Evolutionary conservation across 2,797 vertebrate genomes (phyloP).

Genomic region (Crypturellus tataupa): DNA sequence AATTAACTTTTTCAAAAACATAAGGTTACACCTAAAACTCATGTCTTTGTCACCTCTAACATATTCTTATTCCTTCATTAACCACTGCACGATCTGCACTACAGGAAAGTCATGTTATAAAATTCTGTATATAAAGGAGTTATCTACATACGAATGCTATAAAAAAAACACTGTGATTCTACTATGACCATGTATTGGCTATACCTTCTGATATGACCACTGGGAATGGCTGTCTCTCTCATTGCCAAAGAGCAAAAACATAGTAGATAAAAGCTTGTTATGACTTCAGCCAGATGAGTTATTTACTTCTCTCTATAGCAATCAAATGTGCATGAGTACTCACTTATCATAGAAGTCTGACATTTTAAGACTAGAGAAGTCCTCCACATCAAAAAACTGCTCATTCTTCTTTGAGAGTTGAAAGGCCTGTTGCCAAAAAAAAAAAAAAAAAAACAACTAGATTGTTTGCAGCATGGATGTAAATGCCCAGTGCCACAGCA

Average conservation of each 20-base stretch:
- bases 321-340: not conserved
- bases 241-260: not conserved
- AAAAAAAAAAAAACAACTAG: not conserved
- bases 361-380: slow-evolving; percentile 33
- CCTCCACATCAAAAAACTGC: slow-evolving; percentile 6
- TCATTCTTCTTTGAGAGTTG: not conserved
- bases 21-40: not conserved
- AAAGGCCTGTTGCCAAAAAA: slow-evolving; percentile 21
- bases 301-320: not conserved
- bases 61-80: not conserved
- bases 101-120: not conserved
- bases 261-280: not conserved
- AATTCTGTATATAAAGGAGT: not conserved
- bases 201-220: not conserved
- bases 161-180: not conserved
- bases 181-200: not conserved
- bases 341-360: slow-evolving; percentile 23
- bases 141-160: not conserved
- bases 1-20: not conserved
- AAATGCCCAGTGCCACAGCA: not conserved
- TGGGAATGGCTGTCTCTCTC: not conserved
- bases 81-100: not conserved
- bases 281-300: not conserved
- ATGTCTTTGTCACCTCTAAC: not conserved
- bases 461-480: not conserved